Evolutionary conservation across 2,888 invertebrate species (phyloP).

Genomic region (Erannis defoliaria): DNA sequence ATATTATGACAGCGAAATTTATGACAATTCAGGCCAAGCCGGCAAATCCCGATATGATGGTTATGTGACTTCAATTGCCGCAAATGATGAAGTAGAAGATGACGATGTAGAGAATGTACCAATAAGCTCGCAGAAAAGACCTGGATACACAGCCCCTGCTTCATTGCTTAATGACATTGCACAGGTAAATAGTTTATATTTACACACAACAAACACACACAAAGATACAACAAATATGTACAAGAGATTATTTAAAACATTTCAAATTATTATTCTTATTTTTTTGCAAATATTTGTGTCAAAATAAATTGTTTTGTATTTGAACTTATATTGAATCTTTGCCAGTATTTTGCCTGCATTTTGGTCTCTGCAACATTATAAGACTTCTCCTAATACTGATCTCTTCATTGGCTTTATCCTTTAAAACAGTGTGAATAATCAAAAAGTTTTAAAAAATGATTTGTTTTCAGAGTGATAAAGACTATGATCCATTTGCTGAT

Average conservation of each 20-base stretch:
- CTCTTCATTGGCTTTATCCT: too few species aligned
- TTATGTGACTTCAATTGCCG: slow-evolving; percentile 98
- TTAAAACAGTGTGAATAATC: background rate
- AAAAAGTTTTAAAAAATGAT: background rate
- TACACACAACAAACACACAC: too few species aligned
- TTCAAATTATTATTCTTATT: too few species aligned
- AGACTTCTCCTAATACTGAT: too few species aligned
- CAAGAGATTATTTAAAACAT: too few species aligned
- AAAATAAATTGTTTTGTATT: too few species aligned
- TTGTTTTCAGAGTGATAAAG: slow-evolving; percentile 92
- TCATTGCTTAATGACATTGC: slow-evolving; percentile 96
- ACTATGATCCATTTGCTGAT: slow-evolving; percentile 98
- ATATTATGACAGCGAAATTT: slow-evolving; percentile 97
- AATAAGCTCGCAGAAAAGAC: slow-evolving; percentile 89
- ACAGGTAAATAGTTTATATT: slow-evolving; percentile 85
- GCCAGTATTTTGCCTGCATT: too few species aligned
- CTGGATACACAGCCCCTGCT: slow-evolving; percentile 94
- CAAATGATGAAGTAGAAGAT: slow-evolving; percentile 98
- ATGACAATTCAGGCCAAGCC: slow-evolving; percentile 89
- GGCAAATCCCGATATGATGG: slow-evolving; percentile 95
- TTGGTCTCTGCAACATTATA: too few species aligned
- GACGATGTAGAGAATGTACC: slow-evolving; percentile 94
- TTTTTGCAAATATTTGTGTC: too few species aligned
- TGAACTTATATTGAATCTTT: too few species aligned
- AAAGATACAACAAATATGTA: too few species aligned